Base-by-base conservation (phyloP, 2,797 vertebrate genomes). In the Sebastes umbrosus region DNA sequence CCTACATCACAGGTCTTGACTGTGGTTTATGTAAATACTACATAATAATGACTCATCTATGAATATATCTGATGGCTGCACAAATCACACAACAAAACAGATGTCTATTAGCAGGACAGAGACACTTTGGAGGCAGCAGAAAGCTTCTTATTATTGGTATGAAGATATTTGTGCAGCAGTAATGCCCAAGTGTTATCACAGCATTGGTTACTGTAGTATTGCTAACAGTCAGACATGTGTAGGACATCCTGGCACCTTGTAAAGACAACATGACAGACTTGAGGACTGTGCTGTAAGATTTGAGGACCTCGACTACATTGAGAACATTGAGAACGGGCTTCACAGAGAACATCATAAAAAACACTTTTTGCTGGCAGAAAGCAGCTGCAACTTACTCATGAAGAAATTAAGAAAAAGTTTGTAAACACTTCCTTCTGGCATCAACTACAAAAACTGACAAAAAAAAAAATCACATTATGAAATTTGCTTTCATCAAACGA, bases 381-480 rank as follows among this genome's bases (percentile, higher is more conserved):
- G 58, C 52, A 69, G 50, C 81, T 29, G 13, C 16, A 77, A 59
- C 32, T 68, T 50, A 22, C n/a, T 54, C 22, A 20, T 4, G 31
- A 71, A 87, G 50, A 90, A 39, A 62, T 80, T 31, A 22, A 54
- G 36, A 52, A 83, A 39, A 84, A 4, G 80, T 65, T 80, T 91
- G 87, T 88, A 90, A 93, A 93, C 88, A 88, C 52, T 77, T 82
- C 13, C 83, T 73, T 62, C 54, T 60, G 58, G 14, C 8, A 59
- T 77, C 31, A 70, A 55, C 64, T 36, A 85, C 11, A 88, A 88
- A 83, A 67, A 60, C 6, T 18, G 20, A 58, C 58, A 65, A 39
- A 79, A 73, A 77, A 71, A 29, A 82, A 76, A 75, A 74, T 92
- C 86, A 87, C 87, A 91, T 80, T 89, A 36, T 78, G 63, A 90